Base-by-base conservation (phyloP, 2,113 vertebrate species). In the Ptychochromis oligacanthus region DNA sequence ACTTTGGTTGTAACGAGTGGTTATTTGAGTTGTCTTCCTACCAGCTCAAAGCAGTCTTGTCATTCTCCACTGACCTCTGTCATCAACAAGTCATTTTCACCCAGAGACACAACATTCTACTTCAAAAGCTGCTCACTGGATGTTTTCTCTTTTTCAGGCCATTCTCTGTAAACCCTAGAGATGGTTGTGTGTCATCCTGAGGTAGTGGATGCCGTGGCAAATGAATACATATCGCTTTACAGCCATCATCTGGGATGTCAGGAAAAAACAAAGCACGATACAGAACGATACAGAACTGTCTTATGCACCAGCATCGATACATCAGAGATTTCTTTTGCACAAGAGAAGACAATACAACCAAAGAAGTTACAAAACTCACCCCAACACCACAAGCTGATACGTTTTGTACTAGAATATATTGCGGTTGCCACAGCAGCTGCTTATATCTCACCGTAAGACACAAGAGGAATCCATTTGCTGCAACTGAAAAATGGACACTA, bases 381-480 rank as follows among this genome's bases (percentile, higher is more conserved):
- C 62, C 59, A 24, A 55, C 2, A 10, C 75, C 43, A 36, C 31
- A 81, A 17, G 7, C 52, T 1, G 79, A 78, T 2, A 81, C 8
- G 3, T 64, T 61, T 18, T 26, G 56, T 9, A 78, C 20, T 20
- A 80, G 22, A 22, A 78, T 59, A 40, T 46, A 74, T 4, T 81
- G 46, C 2, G 77, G 49, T 6, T 18, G 74, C 62, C 61, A 77
- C 1, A 83, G 57, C 1, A 15, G 10, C 40, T 60, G 52, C 31
- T 75, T 58, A 2, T 54, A 79, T 57, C 65, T 77, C 9, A 24
- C 31, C 0, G 3, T 70, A 4, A 80, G 4, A 55, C 60, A 43
- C 34, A 80, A 87, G 77, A 87, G 77, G 28, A 79, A 80, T 55
- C 60, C 77, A 14, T 83, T 80, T 4, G 36, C 34, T n/a, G 46